These are phyloP conservation scores for Mylabris sibirica DNA, from an alignment of 2,888 invertebrate genomes.

Conservation along the genomic window DNA sequence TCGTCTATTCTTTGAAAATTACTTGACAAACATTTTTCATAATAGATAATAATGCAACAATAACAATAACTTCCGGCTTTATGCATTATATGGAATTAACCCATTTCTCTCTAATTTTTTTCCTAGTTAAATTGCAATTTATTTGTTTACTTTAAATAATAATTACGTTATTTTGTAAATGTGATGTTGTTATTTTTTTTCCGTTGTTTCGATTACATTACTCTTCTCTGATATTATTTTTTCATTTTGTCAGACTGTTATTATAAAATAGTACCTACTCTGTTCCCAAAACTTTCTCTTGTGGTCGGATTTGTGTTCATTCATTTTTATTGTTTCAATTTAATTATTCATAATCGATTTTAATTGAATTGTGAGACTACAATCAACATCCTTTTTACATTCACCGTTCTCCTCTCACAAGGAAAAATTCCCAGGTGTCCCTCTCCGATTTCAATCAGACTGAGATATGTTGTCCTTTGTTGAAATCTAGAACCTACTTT, in stretches of 20 bases:
- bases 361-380: neutral
- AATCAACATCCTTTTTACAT: neutral
- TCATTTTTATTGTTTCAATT: neutral
- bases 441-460: no score
- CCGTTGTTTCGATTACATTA: neutral
- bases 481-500: no score
- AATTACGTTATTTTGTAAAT: neutral
- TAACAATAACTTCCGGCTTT: conserved; percentile 1
- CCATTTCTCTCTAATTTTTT: neutral
- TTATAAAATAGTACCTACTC: no score
- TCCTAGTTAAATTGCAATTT: neutral
- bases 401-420: neutral
- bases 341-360: neutral
- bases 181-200: neutral
- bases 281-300: neutral
- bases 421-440: no score
- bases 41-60: neutral
- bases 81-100: neutral
- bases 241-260: neutral
- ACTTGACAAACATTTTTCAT: neutral
- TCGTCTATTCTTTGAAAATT: neutral
- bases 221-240: neutral
- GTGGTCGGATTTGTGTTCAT: neutral
- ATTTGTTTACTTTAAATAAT: neutral
- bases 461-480: no score